Conservation (phyloP, 2,113 vertebrate species). For the Nematolebias whitei region DNA sequence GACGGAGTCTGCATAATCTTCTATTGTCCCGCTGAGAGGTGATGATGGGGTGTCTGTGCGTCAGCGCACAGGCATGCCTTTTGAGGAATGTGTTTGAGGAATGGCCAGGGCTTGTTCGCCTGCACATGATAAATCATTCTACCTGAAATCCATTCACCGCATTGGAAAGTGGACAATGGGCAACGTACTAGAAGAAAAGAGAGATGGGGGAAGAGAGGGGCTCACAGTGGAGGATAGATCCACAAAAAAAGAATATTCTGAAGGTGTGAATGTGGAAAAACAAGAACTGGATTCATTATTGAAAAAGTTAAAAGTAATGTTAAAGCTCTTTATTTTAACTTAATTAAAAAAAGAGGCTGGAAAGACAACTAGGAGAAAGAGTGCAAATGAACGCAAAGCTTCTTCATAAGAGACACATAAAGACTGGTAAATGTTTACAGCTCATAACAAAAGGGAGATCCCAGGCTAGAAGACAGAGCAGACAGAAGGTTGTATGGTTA, state of each 20-base stretch:
- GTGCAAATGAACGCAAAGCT: not conserved
- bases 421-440: too few species aligned
- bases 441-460: not conserved
- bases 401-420: slow-evolving; percentile 11
- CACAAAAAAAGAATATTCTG: not conserved
- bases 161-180: slow-evolving; percentile 38
- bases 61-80: not conserved
- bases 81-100: slow-evolving; percentile 26
- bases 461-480: slow-evolving; percentile 31
- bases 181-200: slow-evolving; percentile 16
- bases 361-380: not conserved
- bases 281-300: not conserved
- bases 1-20: slow-evolving; percentile 57
- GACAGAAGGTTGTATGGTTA: slow-evolving; percentile 4
- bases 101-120: slow-evolving; percentile 22
- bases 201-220: slow-evolving; percentile 8
- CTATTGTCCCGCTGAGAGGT: slow-evolving; percentile 52
- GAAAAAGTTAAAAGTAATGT: not conserved
- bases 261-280: not conserved
- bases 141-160: slow-evolving; percentile 48
- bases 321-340: not conserved
- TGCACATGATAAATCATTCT: slow-evolving; percentile 44
- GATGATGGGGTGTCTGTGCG: slow-evolving; percentile 45
- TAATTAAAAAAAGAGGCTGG: too few species aligned
- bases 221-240: slow-evolving; percentile 2